Percentiles rank a stretch among this genome's conserved stretches.
Evolutionary conservation across 2,113 vertebrate species (phyloP).

Genomic region (Xiphophorus couchianus): DNA sequence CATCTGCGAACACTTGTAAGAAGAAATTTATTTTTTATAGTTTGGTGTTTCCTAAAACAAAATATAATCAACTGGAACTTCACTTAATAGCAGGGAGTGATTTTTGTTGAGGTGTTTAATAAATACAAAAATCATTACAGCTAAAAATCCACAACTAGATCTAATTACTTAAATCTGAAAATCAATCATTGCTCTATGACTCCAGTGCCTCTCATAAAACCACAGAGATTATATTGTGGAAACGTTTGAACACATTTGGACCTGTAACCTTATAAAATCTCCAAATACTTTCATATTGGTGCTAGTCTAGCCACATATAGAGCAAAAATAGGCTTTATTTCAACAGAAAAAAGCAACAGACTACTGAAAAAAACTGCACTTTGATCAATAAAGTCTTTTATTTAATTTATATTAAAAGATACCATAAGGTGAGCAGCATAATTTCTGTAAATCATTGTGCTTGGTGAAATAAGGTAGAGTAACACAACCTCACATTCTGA

Average conservation of each 20-base stretch:
- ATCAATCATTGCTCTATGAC: background rate
- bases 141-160: background rate
- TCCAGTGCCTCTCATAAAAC: background rate
- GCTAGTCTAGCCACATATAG: background rate
- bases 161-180: background rate
- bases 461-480: no score
- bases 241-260: background rate
- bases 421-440: background rate
- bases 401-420: background rate
- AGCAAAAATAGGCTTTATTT: background rate
- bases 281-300: background rate
- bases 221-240: background rate
- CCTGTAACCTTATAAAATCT: background rate
- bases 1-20: no score
- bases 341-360: no score
- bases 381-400: background rate
- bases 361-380: background rate
- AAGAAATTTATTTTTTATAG: no score
- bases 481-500: no score
- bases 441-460: background rate
- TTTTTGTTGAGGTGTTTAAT: background rate
- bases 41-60: no score
- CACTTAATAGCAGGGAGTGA: background rate
- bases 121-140: no score
- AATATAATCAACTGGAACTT: background rate